Percentiles rank a stretch among this genome's conserved stretches.
Conservation (phyloP, 2,888 invertebrate genomes). For the Aquatica leii region DNA sequence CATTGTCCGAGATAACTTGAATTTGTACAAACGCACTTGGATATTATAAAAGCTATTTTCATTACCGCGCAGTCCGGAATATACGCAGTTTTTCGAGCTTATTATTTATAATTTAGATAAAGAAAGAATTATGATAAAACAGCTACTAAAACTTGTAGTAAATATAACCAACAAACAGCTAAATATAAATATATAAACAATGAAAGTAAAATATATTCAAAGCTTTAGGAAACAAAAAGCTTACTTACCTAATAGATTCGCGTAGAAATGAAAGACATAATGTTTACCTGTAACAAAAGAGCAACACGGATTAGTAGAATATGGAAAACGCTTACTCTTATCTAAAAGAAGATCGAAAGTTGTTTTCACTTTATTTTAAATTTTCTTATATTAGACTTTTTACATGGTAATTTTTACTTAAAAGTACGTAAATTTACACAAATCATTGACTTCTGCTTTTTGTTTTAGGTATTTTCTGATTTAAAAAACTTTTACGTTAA, state of each 20-base stretch:
- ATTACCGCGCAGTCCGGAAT: slow-evolving; percentile 38
- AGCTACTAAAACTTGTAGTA: slow-evolving; percentile 23
- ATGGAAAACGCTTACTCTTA: slow-evolving; percentile 11
- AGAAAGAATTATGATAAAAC: slow-evolving; percentile 40
- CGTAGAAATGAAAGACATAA: slow-evolving; percentile 6
- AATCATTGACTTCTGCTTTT: background rate
- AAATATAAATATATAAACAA: too few species aligned
- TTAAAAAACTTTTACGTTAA: too few species aligned
- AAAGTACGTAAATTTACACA: slow-evolving; percentile 13
- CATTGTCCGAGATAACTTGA: slow-evolving; percentile 44
- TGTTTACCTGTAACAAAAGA: slow-evolving; percentile 28
- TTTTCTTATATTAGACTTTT: slow-evolving; percentile 18
- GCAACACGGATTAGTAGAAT: slow-evolving; percentile 10
- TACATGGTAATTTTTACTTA: slow-evolving; percentile 19
- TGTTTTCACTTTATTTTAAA: slow-evolving; percentile 18
- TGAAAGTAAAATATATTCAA: background rate
- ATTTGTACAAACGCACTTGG: slow-evolving; percentile 42
- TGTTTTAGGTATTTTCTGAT: too few species aligned
- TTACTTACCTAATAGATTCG: slow-evolving; percentile 14
- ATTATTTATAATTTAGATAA: slow-evolving; percentile 43
- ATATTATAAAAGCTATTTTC: slow-evolving; percentile 41
- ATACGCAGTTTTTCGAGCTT: slow-evolving; percentile 41
- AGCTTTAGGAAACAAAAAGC: slow-evolving; percentile 13
- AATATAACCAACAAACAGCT: background rate
- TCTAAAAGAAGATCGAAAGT: slow-evolving; percentile 11